Evolutionary conservation across 2,113 vertebrate species (phyloP), one percentile per base, ranked within the genome.

Genomic region (Prochilodus magdalenae): DNA sequence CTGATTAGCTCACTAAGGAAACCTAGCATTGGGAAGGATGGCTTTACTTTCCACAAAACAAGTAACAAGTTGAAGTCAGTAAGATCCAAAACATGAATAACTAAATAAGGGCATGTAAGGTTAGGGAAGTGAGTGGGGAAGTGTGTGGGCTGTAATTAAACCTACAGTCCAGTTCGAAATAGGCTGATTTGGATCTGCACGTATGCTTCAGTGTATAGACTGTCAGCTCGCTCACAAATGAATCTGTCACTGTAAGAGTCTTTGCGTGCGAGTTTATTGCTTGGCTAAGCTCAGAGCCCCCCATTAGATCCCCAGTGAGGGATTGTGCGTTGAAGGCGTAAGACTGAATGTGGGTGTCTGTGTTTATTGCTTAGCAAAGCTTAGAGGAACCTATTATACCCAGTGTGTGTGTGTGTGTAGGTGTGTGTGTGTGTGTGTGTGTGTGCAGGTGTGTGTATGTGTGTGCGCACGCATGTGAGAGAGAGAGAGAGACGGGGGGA

Each of bases 351-450:
- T 53, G 70, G 40, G 24, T 67, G 62, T 36, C 24, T 74, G 26
- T n/a, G 60, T 57, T 51, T 66, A 55, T 75, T 69, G 74, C 24
- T 24, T 8, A 33, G 63, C 59, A 69, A 82, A 75, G 80, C 65
- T 71, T 70, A 29, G 27, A 30, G 63, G 60, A 79, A 55, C 76
- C 55, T 57, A 60, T 73, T 60, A 81, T 73, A 51, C 49, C 1
- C 1, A 7, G 70, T 83, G 55, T 60, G 60, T 63, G 70, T 60
- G 24, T 80, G 67, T 72, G 67, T 72, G 67, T 80, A 67, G 73
- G 36, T 80, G 57, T 82, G 73, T 57, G 72, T 73, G 40, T 75
- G 27, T 69, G 15, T 69, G 26, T 49, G 49, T n/a, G n/a, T n/a
- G n/a, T n/a, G n/a, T n/a, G n/a, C n/a, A n/a, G n/a, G n/a, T n/a